A percentile compares a stretch with the other conserved stretches of the same genome.
Conservation (phyloP, 2,888 invertebrate species). For the Lasius platythorax region DNA sequence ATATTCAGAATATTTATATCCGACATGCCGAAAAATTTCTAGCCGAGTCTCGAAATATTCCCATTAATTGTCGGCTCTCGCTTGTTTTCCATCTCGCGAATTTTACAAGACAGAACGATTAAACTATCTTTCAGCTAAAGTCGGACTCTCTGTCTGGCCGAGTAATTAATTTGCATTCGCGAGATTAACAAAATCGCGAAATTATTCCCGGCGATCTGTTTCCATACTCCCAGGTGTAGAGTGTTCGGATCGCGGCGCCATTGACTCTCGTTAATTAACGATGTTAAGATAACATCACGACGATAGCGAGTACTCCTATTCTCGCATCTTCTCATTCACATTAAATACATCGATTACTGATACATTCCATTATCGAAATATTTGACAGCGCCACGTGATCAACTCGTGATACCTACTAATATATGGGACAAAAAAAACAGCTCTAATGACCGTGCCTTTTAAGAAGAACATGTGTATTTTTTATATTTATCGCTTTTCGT, state of each 20-base stretch:
- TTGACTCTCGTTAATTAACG: constrained; percentile 63
- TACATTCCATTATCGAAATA: background rate
- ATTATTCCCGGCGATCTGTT: constrained; percentile 58
- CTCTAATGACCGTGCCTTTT: background rate
- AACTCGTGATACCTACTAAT: constrained; percentile 18
- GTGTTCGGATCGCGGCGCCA: constrained; percentile 52
- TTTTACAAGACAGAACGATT: constrained; percentile 12
- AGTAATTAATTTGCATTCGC: constrained; percentile 65
- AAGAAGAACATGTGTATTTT: background rate
- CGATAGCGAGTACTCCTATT: background rate
- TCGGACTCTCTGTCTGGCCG: background rate
- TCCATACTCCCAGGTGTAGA: constrained; percentile 26
- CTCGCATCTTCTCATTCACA: background rate
- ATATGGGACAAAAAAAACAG: constrained; percentile 19
- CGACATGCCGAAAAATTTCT: background rate
- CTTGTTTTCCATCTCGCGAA: background rate
- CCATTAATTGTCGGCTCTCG: background rate
- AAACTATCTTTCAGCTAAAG: constrained; percentile 36
- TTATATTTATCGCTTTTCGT: background rate
- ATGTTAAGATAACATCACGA: constrained; percentile 19
- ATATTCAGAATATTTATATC: background rate
- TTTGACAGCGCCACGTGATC: constrained; percentile 3
- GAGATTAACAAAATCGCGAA: constrained; percentile 35
- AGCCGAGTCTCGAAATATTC: background rate
- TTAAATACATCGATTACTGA: background rate